Base-by-base conservation (phyloP, 2,888 invertebrate genomes). In the Sinhomidia bicolor region DNA sequence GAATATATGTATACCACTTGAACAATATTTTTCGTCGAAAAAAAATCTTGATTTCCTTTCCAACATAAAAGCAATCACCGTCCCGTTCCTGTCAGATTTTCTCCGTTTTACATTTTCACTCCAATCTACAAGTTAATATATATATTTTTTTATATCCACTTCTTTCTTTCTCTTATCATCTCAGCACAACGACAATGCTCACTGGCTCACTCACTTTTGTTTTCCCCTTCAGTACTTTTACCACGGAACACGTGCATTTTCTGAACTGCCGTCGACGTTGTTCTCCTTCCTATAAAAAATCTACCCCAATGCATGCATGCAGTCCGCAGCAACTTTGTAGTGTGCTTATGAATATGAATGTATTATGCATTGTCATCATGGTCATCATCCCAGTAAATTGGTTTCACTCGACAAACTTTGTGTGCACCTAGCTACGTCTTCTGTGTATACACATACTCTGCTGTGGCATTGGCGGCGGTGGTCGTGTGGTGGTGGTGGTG, bases 331-430 rank as follows among this genome's bases (percentile, higher is more conserved):
- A 65, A 65, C 5, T 47, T 74, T 44, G 17, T 65, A 17, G 36
- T 32, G 32, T 32, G 29, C 62, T 36, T 36, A 44, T 51, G 29
- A 76, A 51, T 76, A 36, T 65, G 36, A 36, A 65, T 36, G 36
- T 36, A 41, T 62, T 62, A 29, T 36, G 36, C 44, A 74, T 44
- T 10, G 71, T 71, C 71, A 44, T 74, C 41, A 41, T 68, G 26
- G 51, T 51, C 76, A 76, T 47, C 71, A 41, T 44, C 44, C 23
- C 9, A 23, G 32, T 26, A 65, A 47, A 29, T 47, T 47, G 65
- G n/a, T 65, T 80, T 65, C 44, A 26, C 32, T 80, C 80, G 26
- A 60, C 80, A 60, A 80, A 47, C 81, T 65, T 60, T 57, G 65
- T 65, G 29, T 65, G 65, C 36, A 36, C 14, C 20, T 32, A 3